Conservation (phyloP, 2,888 invertebrate species). For the Latrodectus hesperus region DNA sequence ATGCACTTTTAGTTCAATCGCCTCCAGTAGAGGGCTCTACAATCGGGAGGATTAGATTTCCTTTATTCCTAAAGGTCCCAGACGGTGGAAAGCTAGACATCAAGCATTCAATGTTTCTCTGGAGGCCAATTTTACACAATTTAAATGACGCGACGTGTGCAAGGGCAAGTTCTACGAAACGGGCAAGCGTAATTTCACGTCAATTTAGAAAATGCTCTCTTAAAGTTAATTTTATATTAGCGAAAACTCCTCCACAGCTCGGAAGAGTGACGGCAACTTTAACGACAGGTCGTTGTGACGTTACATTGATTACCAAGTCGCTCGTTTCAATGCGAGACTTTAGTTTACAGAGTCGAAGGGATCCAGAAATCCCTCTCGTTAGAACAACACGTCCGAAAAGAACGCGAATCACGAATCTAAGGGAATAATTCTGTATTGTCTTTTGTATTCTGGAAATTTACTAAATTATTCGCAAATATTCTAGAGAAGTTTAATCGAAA, state of each 20-base stretch:
- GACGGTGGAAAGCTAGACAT: not conserved
- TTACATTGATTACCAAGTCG: not conserved
- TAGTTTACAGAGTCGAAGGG: not conserved
- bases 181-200: slow-evolving; percentile 21
- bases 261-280: not conserved
- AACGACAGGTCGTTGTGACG: not conserved
- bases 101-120: not conserved
- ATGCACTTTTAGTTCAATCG: not conserved
- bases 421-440: too few relatives aligned
- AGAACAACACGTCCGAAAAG: too few relatives aligned
- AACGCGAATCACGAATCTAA: too few relatives aligned
- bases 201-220: slow-evolving; percentile 35
- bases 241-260: not conserved
- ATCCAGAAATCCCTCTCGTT: too few relatives aligned
- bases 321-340: not conserved
- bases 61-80: not conserved
- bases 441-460: too few relatives aligned
- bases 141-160: slow-evolving; percentile 29
- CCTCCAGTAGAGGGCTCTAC: not conserved
- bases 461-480: too few relatives aligned
- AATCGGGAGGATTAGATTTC: not conserved
- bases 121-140: slow-evolving; percentile 19
- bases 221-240: slow-evolving; percentile 53
- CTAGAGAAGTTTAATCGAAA: too few relatives aligned
- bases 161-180: slow-evolving; percentile 9